Base-by-base conservation (phyloP, 2,797 vertebrate genomes). In the Ceyx erithaca region DNA sequence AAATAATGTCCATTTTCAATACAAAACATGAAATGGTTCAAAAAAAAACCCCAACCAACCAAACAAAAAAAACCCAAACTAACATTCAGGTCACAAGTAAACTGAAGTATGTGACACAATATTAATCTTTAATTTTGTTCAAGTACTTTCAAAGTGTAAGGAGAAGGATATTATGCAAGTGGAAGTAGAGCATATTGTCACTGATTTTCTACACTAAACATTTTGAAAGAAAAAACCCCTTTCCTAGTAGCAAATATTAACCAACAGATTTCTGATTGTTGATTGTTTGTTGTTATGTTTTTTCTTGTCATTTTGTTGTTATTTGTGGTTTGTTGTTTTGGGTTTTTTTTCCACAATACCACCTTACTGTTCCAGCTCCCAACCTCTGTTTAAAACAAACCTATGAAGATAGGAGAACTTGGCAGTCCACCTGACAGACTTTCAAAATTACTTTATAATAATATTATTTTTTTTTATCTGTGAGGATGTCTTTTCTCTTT, bases 21-120 rank as follows among this genome's bases (percentile, higher is more conserved):
- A 52, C 20, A 59, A 45, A 71, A 64, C 41, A 59, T 7, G 6
- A 45, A 43, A 51, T 9, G 0, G 1, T 71, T 83, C 20, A 13
- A 58, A 70, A 77, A 46, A 46, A 46, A 48, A 49, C 25, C 11
- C 35, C 11, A 37, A 12, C 11, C 35, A 37, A 37, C 3, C 22
- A 15, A 70, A 71, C 71, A 49, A 14, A 48, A 23, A 46, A 46
- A 46, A 22, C 21, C 8, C 15, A 64, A 51, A 28, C 28, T 25
- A 58, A 23, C 12, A 30, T 45, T 30, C 30, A 89, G 58, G 58
- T 33, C 37, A 64, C 31, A 20, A 59, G 31, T 77, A 59, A 78
- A 52, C 19, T 52, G 37, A 58, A 71, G 51, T 51, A 52, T 0
- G 1, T 0, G 1, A 64, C 13, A 64, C 12, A 51, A n/a, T 45